A percentile compares a stretch with the other conserved stretches of the same genome.
Evolutionary conservation across 2,888 invertebrate species (phyloP).

Genomic region (Conistra vaccinii): DNA sequence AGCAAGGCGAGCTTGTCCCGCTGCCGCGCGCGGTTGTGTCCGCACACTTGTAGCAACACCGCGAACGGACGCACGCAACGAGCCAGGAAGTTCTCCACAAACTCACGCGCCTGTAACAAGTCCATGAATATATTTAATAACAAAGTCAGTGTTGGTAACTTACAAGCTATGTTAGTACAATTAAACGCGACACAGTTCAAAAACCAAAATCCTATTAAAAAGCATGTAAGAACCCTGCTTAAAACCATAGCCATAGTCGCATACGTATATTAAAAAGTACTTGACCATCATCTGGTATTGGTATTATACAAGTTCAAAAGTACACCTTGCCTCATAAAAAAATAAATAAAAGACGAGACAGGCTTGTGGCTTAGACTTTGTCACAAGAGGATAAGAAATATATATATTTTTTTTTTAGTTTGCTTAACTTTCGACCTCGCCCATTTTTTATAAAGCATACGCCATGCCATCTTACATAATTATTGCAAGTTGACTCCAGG

Average conservation of each 20-base stretch:
- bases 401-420: too few species aligned
- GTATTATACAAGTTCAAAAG: neutral
- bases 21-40: constrained; percentile 98
- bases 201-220: neutral
- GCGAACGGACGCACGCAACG: constrained; percentile 97
- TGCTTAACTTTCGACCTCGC: too few species aligned
- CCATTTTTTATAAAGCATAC: too few species aligned
- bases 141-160: neutral
- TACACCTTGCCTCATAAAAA: neutral
- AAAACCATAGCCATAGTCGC: neutral
- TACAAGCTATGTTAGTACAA: neutral
- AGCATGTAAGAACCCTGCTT: neutral
- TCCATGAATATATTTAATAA: neutral
- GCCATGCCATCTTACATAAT: too few species aligned
- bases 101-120: constrained; percentile 93
- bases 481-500: too few species aligned
- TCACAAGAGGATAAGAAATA: too few species aligned
- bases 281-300: neutral
- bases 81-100: constrained; percentile 96
- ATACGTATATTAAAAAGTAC: neutral
- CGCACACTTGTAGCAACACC: constrained; percentile 96
- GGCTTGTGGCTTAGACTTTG: too few species aligned
- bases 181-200: neutral
- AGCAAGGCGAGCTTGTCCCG: constrained; percentile 97
- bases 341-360: too few species aligned